Evolutionary conservation across 2,797 vertebrate genomes (phyloP).

Genomic region (Poecilia velifera): DNA sequence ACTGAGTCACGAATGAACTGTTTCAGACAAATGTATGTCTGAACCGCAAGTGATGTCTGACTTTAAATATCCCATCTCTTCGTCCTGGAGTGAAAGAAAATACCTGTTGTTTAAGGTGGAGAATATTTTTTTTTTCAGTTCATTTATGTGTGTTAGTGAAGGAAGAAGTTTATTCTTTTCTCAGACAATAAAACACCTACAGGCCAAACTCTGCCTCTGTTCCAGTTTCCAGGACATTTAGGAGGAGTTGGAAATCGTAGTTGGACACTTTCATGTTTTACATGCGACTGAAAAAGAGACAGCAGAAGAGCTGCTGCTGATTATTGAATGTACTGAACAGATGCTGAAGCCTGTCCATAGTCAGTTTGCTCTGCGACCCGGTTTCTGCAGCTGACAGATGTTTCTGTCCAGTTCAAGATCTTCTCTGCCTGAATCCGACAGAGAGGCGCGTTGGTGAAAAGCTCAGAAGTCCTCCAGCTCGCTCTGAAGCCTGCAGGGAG

Average conservation of each 20-base stretch:
- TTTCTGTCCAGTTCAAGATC: slow-evolving; percentile 54
- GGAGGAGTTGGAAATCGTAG: background rate
- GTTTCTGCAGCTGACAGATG: slow-evolving; percentile 17
- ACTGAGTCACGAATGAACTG: slow-evolving; percentile 33
- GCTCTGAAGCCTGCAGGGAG: slow-evolving; percentile 31
- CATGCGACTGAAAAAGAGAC: background rate
- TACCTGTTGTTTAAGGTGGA: slow-evolving; percentile 55
- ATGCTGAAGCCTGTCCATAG: background rate
- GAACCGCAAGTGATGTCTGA: slow-evolving; percentile 47
- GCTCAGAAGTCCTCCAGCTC: slow-evolving; percentile 26
- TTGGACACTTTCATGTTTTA: background rate
- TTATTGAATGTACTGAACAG: background rate
- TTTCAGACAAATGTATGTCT: slow-evolving; percentile 63
- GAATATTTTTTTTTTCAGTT: slow-evolving; percentile 56
- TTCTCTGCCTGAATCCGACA: slow-evolving; percentile 18
- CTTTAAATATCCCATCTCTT: no score
- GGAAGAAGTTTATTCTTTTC: background rate
- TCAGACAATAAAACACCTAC: slow-evolving; percentile 66
- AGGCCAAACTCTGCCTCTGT: slow-evolving; percentile 51
- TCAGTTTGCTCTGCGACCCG: slow-evolving; percentile 13
- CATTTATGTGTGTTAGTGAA: slow-evolving; percentile 28
- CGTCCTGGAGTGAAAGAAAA: slow-evolving; percentile 24
- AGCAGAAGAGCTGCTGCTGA: background rate
- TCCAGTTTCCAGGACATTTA: slow-evolving; percentile 2
- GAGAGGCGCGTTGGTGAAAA: slow-evolving; percentile 20